Evolutionary conservation across 1,140 invertebrate genomes (phyloP).

Genomic region (Penaeus vannamei): DNA sequence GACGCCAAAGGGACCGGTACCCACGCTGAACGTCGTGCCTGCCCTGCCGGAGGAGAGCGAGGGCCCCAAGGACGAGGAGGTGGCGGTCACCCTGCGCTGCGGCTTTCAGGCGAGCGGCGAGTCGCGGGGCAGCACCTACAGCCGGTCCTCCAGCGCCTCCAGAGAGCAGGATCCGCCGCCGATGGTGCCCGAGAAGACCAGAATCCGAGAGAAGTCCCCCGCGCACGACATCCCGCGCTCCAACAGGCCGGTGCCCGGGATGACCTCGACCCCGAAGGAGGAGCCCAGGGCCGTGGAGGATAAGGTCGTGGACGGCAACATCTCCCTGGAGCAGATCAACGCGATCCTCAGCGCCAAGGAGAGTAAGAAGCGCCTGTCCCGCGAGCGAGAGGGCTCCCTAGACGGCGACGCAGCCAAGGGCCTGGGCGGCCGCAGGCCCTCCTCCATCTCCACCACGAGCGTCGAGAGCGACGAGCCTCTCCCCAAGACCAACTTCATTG

Average conservation of each 20-base stretch:
- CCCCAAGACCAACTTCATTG: conserved; percentile 39
- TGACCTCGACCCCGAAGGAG: not conserved
- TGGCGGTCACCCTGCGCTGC: not conserved
- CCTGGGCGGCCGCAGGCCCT: not conserved
- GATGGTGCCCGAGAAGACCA: conserved; percentile 46
- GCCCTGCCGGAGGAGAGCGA: not conserved
- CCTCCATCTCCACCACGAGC: conserved; percentile 46
- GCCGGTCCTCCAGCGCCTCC: conserved; percentile 34
- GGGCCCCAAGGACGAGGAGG: not conserved
- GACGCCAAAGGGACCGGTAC: not conserved
- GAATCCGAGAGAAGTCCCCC: conserved; percentile 45
- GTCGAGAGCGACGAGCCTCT: conserved; percentile 48
- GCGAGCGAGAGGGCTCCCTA: not conserved
- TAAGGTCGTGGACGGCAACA: conserved; percentile 42
- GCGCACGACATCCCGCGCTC: conserved; percentile 48
- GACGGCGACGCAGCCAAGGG: not conserved
- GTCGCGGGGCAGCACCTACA: conserved; percentile 16
- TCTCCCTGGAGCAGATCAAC: conserved; percentile 46
- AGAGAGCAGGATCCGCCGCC: conserved; percentile 38
- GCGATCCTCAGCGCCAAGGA: conserved; percentile 45
- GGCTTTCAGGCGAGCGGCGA: not conserved
- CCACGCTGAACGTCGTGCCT: not conserved
- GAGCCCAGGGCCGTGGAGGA: not conserved
- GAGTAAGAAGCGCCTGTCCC: conserved; percentile 32
- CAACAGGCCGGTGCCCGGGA: conserved; percentile 43